Evolutionary conservation across 2,797 vertebrate genomes (phyloP).

Genomic region (Sebastes itinus): DNA sequence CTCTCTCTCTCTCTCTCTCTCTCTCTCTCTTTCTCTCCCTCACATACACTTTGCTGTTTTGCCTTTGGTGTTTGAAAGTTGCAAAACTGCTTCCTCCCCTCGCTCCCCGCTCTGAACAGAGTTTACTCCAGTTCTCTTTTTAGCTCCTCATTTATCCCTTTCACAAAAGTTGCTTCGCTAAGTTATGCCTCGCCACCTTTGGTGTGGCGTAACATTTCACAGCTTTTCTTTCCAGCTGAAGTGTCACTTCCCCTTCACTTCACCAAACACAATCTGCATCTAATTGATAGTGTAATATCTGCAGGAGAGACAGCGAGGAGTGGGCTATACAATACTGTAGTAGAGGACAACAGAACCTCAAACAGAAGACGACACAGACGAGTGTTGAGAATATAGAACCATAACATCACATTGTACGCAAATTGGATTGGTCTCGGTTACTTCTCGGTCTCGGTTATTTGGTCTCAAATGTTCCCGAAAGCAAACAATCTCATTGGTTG

Average conservation of each 20-base stretch:
- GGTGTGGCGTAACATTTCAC: slow-evolving; percentile 35
- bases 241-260: slow-evolving; percentile 35
- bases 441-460: no score
- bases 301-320: not conserved
- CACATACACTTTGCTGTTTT: not conserved
- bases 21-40: not conserved
- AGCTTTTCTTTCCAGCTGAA: slow-evolving; percentile 45
- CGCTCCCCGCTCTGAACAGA: not conserved
- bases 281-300: slow-evolving; percentile 9
- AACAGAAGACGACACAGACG: not conserved
- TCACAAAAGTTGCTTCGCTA: slow-evolving; percentile 43
- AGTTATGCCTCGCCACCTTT: slow-evolving; percentile 39
- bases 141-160: slow-evolving; percentile 45
- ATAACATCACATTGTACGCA: not conserved
- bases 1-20: not conserved
- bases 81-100: slow-evolving; percentile 1
- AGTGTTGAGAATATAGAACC: not conserved
- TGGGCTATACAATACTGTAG: not conserved
- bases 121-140: slow-evolving; percentile 33
- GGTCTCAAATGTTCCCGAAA: not conserved
- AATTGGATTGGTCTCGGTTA: not conserved
- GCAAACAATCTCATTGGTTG: not conserved
- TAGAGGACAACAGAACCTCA: not conserved
- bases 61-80: slow-evolving; percentile 38
- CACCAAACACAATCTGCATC: slow-evolving; percentile 2